These are phyloP conservation scores for Mantis religiosa DNA, from an alignment of 2,888 invertebrate species.

Conservation along the genomic window DNA sequence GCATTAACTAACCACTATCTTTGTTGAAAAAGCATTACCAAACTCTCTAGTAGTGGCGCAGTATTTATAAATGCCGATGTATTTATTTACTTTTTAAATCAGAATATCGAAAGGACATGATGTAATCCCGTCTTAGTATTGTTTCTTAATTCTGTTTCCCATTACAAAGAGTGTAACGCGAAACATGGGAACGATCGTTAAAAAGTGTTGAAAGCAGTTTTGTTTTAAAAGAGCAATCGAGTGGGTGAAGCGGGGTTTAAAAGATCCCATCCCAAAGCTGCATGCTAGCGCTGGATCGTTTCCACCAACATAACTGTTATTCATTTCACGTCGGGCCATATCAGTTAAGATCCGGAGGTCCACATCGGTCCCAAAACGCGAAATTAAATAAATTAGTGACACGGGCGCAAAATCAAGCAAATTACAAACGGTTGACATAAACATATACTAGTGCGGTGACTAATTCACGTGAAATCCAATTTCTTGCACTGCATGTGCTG, in stretches of 20 bases:
- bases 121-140: too few species aligned
- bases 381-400: constrained; percentile 1
- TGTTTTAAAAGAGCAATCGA: background rate
- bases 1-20: too few species aligned
- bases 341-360: background rate
- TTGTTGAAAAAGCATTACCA: too few species aligned
- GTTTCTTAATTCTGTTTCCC: background rate
- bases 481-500: constrained; percentile 4
- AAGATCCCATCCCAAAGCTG: background rate
- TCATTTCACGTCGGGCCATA: background rate
- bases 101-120: too few species aligned
- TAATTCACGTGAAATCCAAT: constrained; percentile 16
- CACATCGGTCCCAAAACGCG: background rate
- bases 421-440: background rate
- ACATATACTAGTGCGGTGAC: background rate
- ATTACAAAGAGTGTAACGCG: background rate
- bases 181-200: background rate
- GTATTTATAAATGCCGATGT: too few species aligned
- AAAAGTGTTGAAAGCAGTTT: background rate
- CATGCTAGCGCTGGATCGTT: background rate
- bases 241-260: background rate
- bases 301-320: background rate
- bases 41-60: too few species aligned
- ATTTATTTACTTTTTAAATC: too few species aligned
- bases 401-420: background rate